These are phyloP conservation scores for Sarcophaga variegata DNA, from an alignment of 2,888 invertebrate genomes.

Conservation along the genomic window DNA sequence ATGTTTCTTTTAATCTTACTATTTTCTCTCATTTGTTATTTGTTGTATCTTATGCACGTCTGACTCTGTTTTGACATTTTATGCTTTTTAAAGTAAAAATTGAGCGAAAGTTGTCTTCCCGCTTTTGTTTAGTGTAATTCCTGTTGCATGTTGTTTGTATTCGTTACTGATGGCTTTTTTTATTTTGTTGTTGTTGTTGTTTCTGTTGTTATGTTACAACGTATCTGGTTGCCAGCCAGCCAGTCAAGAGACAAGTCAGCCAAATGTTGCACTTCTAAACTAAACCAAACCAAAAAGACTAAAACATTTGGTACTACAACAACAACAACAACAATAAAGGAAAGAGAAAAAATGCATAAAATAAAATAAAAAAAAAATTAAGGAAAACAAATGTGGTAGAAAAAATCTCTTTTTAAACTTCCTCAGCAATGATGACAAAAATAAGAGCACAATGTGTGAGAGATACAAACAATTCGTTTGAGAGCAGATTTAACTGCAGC, in stretches of 20 bases:
- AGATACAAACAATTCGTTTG: not conserved
- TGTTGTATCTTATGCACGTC: not conserved
- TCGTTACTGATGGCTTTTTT: not conserved
- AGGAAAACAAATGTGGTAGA: not conserved
- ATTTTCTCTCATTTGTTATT: slow-evolving; percentile 32
- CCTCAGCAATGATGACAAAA: not conserved
- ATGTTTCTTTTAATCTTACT: slow-evolving; percentile 32
- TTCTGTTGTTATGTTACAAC: slow-evolving; percentile 10
- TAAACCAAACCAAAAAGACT: slow-evolving; percentile 32
- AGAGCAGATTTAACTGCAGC: not conserved
- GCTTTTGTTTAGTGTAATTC: slow-evolving; percentile 72
- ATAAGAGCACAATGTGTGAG: not conserved
- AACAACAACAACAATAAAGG: not conserved
- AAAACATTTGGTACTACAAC: slow-evolving; percentile 32
- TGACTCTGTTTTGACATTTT: slow-evolving; percentile 40
- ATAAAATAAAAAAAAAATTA: not conserved
- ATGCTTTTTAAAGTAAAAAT: slow-evolving; percentile 42
- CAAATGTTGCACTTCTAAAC: slow-evolving; percentile 60
- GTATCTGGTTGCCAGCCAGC: slow-evolving; percentile 40
- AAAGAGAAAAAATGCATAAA: not conserved
- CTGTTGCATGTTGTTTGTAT: slow-evolving; percentile 55
- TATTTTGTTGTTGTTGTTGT: slow-evolving; percentile 7
- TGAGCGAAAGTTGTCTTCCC: slow-evolving; percentile 79
- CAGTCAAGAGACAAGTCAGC: slow-evolving; percentile 26
- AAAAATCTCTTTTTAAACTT: slow-evolving; percentile 19